Conservation (phyloP, 35 echinoderm and acorn worm species). For the Acanthaster planci region DNA sequence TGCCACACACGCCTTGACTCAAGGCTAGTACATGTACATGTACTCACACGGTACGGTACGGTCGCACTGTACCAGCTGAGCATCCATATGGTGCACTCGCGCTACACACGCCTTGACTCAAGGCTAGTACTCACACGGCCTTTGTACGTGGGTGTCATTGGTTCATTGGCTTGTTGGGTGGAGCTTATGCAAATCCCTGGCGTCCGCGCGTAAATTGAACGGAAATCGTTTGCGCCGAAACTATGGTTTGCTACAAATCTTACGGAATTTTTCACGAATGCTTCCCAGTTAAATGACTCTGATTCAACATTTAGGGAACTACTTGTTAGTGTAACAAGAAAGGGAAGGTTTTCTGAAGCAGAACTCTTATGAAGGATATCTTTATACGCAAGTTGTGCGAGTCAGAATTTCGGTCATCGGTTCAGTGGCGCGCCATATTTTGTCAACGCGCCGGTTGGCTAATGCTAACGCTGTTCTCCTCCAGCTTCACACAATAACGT, state of each 20-base stretch:
- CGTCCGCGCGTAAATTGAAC: conserved; percentile 24
- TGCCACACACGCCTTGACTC: too few species aligned
- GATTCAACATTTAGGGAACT: background rate
- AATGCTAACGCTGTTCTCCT: too few species aligned
- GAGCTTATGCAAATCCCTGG: background rate
- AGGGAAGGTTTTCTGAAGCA: background rate
- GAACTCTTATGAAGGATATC: background rate
- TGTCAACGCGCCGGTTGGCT: too few species aligned
- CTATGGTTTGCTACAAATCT: background rate
- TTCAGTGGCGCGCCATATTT: conserved; percentile 14
- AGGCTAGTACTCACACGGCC: too few species aligned
- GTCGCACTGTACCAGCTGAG: too few species aligned
- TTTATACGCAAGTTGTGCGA: background rate
- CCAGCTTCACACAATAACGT: too few species aligned
- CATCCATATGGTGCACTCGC: too few species aligned
- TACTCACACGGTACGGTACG: too few species aligned
- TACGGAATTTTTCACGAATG: background rate
- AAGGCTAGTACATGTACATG: too few species aligned
- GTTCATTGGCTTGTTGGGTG: background rate
- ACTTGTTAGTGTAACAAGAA: background rate
- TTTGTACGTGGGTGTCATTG: background rate
- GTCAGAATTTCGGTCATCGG: background rate
- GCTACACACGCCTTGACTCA: too few species aligned
- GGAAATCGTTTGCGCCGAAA: conserved; percentile 21
- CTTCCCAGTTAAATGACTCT: background rate